Percentiles rank a stretch among this genome's conserved stretches.
phyloP scores from a whole-genome alignment of 2,113 vertebrate genomes.

The Synchiropus splendidus region DNA sequence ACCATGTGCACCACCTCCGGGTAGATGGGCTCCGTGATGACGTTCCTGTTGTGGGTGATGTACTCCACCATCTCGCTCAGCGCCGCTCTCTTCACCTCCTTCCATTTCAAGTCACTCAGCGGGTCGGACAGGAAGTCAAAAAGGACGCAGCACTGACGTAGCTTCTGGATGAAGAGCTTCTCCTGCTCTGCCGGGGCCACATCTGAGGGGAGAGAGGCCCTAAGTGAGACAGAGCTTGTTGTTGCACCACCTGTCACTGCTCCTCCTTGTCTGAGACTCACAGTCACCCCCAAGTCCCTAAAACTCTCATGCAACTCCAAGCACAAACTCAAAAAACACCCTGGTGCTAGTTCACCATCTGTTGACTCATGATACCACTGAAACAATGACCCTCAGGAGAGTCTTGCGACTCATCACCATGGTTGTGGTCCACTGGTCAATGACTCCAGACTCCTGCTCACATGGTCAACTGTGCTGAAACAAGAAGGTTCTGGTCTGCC shows the following conservation, averaged over 20 bases:
- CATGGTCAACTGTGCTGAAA: too few relatives aligned
- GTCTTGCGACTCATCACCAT: too few relatives aligned
- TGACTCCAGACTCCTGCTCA: too few relatives aligned
- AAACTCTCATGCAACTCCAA: too few relatives aligned
- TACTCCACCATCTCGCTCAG: slow-evolving; percentile 98
- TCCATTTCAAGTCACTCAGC: slow-evolving; percentile 98
- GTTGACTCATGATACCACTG: too few relatives aligned
- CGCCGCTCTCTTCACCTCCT: slow-evolving; percentile 94
- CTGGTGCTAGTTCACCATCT: too few relatives aligned
- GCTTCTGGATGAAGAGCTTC: slow-evolving; percentile 96
- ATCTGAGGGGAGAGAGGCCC: slow-evolving; percentile 72
- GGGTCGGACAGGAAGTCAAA: slow-evolving; percentile 98
- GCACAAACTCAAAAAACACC: too few relatives aligned
- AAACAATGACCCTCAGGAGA: too few relatives aligned
- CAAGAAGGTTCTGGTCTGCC: slow-evolving; percentile 11
- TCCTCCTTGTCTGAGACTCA: too few relatives aligned
- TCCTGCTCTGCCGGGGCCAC: slow-evolving; percentile 92
- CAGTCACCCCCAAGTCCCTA: too few relatives aligned
- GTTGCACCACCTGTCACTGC: too few relatives aligned
- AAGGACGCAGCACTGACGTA: slow-evolving; percentile 94
- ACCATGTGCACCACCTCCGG: slow-evolving; percentile 98
- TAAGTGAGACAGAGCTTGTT: not conserved
- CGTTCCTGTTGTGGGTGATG: slow-evolving; percentile 92
- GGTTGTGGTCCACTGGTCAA: too few relatives aligned
- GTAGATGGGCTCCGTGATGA: slow-evolving; percentile 96